A percentile compares a stretch with the other conserved stretches of the same genome.
phyloP scores from a whole-genome alignment of 53 echinoderm and acorn worm species.

The Stichopus horrens region DNA sequence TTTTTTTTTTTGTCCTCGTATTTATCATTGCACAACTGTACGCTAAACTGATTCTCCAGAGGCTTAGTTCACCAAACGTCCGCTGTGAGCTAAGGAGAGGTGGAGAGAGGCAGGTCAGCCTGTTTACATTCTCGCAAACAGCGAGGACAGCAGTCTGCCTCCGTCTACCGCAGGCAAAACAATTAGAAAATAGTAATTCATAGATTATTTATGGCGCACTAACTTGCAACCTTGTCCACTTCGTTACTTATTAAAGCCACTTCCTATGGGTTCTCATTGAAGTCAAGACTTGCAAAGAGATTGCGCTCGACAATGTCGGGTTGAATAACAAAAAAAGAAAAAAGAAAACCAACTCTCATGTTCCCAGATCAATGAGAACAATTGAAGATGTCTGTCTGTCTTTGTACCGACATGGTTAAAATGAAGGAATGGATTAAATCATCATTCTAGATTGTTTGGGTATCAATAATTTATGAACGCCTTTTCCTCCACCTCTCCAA shows the following conservation, averaged over 20 bases:
- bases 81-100: too few species aligned
- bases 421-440: background rate
- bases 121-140: too few species aligned
- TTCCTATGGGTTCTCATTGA: background rate
- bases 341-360: background rate
- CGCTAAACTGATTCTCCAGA: too few species aligned
- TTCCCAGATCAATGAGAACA: background rate
- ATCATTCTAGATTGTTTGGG: background rate
- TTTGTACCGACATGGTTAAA: background rate
- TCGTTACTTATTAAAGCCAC: constrained; percentile 37
- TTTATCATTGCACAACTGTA: too few species aligned
- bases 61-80: too few species aligned
- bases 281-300: background rate
- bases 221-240: background rate
- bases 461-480: background rate
- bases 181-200: too few species aligned
- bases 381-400: background rate
- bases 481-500: background rate
- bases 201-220: too few species aligned
- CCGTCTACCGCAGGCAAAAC: too few species aligned
- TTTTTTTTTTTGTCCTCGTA: too few species aligned
- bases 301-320: background rate
- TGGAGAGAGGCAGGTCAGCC: too few species aligned
- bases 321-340: background rate
- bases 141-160: too few species aligned